Conservation (phyloP, 2,113 vertebrate genomes). For the Gorilla gorilla region DNA sequence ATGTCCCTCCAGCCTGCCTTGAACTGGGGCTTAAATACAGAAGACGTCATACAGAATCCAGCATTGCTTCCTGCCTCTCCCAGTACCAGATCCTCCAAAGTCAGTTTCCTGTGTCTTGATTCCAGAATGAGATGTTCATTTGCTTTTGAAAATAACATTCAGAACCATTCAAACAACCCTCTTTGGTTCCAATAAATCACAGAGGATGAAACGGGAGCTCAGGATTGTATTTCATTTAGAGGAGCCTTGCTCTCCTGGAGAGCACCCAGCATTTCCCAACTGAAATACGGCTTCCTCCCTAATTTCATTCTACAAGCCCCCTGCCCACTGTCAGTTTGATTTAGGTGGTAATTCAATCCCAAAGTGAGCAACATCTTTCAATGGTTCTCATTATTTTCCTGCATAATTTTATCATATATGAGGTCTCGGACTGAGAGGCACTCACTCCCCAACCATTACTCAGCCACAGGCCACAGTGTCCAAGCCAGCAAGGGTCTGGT, state of each 20-base stretch:
- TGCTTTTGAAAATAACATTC: constrained; percentile 62
- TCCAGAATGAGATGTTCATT: constrained; percentile 74
- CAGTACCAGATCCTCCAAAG: background rate
- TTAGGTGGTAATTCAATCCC: constrained; percentile 73
- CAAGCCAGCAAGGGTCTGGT: background rate
- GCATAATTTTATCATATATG: constrained; percentile 13
- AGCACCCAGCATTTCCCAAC: constrained; percentile 1
- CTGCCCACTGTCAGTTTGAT: constrained; percentile 74
- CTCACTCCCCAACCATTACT: background rate
- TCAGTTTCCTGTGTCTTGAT: constrained; percentile 34
- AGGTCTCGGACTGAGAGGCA: background rate
- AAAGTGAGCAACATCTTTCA: constrained; percentile 69
- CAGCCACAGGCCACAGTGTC: background rate
- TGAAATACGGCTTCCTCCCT: constrained; percentile 70
- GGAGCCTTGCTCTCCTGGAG: constrained; percentile 60
- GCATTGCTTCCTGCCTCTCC: background rate
- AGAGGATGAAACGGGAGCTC: constrained; percentile 52
- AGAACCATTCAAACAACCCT: constrained; percentile 43
- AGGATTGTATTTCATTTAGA: constrained; percentile 68
- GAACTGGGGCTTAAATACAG: background rate
- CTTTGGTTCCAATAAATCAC: constrained; percentile 69
- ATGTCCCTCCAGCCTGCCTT: background rate
- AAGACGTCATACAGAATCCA: background rate
- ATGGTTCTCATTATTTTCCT: constrained; percentile 60
- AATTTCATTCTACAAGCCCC: constrained; percentile 59